Evolutionary conservation across 2,113 vertebrate genomes (phyloP), one percentile per base, ranked within the genome.

Genomic region (Delphinapterus leucas): DNA sequence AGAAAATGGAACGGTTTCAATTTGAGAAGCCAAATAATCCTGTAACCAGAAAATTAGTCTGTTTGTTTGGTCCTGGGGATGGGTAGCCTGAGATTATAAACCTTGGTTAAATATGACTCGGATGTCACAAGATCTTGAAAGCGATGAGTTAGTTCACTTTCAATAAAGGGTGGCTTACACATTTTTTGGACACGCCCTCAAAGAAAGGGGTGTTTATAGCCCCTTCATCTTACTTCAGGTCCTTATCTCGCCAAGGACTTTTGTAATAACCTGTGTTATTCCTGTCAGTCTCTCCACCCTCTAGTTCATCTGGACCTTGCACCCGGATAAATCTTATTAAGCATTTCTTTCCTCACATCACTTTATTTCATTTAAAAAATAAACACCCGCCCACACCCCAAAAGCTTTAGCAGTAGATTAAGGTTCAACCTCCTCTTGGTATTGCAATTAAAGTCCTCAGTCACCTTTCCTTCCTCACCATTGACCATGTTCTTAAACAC

Each of bases 271-370:
- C 31, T 55, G 38, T 85, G 17, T 60, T 90, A 74, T 31, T 89
- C 8, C 20, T 55, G 3, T 41, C 63, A 41, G 28, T 13, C 5
- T 95, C 68, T 87, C 79, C 73, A 60, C 44, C 74, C 61, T 68
- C 36, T 41, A 61, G 77, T 15, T 61, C 38, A 4, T 31, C 44
- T 89, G 90, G 77, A 93, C 95, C 58, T 97, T 97, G 96, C 63
- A 92, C 87, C 67, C 25, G 31, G 47, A 89, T 83, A 73, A 71
- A 36, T 44, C 77, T 87, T 95, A 74, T 44, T 38, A 96, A 88
- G 26, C 47, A 18, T 76, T 31, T 67, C 60, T 13, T 70, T 33
- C 60, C 17, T 87, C n/a, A 58, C 26, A 14, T 90, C 18, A 25
- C 26, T 76, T 63, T 74, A 23, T 38, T 73, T 76, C 70, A 38